Evolutionary conservation across 2,888 invertebrate species (phyloP).

Genomic region (Cetonia aurata): DNA sequence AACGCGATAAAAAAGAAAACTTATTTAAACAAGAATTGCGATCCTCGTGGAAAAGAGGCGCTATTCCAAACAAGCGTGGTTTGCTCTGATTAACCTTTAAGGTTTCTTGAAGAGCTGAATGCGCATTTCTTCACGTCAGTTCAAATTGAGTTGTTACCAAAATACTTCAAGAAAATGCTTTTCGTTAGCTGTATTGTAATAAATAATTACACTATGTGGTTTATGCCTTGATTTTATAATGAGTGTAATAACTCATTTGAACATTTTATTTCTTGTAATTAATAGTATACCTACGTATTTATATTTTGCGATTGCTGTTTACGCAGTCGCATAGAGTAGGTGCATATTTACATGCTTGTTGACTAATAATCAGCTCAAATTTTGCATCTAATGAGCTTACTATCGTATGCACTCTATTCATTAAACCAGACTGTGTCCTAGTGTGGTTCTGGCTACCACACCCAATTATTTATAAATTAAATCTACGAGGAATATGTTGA

Average conservation of each 20-base stretch:
- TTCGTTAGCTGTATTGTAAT: too few relatives aligned
- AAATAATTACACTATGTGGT: too few relatives aligned
- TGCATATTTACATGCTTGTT: background rate
- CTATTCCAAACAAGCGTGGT: slow-evolving; percentile 19
- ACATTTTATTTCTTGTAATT: too few relatives aligned
- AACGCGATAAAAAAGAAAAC: slow-evolving; percentile 25
- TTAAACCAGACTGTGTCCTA: slow-evolving; percentile 19
- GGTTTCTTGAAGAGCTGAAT: slow-evolving; percentile 32
- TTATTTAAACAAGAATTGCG: slow-evolving; percentile 31
- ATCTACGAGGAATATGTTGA: background rate
- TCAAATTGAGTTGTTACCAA: slow-evolving; percentile 18
- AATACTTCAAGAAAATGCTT: background rate
- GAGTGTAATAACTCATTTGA: too few relatives aligned
- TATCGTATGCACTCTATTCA: slow-evolving; percentile 35
- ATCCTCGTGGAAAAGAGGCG: background rate
- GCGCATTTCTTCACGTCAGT: slow-evolving; percentile 18
- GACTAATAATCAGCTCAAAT: slow-evolving; percentile 39
- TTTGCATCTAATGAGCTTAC: slow-evolving; percentile 40
- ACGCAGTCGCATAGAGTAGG: background rate
- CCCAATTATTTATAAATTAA: slow-evolving; percentile 16
- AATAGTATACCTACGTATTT: too few relatives aligned
- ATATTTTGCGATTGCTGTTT: background rate
- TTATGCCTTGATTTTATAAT: too few relatives aligned
- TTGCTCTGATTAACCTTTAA: slow-evolving; percentile 32
- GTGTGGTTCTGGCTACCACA: background rate